Conservation (phyloP, 2,888 invertebrate genomes). For the Congeria kusceri region DNA sequence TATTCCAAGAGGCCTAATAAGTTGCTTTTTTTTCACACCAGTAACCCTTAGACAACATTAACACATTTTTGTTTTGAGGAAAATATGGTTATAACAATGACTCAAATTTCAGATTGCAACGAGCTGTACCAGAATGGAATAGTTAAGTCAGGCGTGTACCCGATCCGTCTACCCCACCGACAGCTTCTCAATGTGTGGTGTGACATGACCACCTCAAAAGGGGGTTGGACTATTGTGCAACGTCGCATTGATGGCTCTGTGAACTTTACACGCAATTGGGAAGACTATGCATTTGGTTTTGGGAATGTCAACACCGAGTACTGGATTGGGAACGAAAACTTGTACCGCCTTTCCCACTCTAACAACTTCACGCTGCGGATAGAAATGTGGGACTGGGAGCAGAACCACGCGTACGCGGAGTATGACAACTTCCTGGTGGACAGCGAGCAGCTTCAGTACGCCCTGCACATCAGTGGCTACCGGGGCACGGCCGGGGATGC, state of each 20-base stretch:
- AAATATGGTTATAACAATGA: no score
- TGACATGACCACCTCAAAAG: conserved; percentile 85
- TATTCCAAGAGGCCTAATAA: no score
- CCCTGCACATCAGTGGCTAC: conserved; percentile 90
- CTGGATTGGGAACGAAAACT: conserved; percentile 94
- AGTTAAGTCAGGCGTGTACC: conserved; percentile 90
- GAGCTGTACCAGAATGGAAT: conserved; percentile 87
- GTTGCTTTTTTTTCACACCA: no score
- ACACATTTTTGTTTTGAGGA: no score
- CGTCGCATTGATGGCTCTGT: conserved; percentile 91
- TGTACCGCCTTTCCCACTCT: conserved; percentile 90
- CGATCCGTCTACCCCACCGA: conserved; percentile 87
- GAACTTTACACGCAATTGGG: conserved; percentile 94
- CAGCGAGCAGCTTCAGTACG: conserved; percentile 90
- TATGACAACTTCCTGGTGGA: conserved; percentile 91
- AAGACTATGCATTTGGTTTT: conserved; percentile 93
- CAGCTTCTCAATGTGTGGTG: conserved; percentile 92
- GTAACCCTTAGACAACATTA: no score
- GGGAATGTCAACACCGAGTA: conserved; percentile 91
- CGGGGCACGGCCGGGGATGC: conserved; percentile 94
- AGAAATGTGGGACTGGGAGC: conserved; percentile 94
- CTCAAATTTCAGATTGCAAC: conserved; percentile 87
- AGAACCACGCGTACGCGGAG: conserved; percentile 91
- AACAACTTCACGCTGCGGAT: conserved; percentile 88
- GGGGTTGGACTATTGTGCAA: conserved; percentile 92